phyloP scores from a whole-genome alignment of 2,113 vertebrate genomes.

The Bettongia penicillata region DNA sequence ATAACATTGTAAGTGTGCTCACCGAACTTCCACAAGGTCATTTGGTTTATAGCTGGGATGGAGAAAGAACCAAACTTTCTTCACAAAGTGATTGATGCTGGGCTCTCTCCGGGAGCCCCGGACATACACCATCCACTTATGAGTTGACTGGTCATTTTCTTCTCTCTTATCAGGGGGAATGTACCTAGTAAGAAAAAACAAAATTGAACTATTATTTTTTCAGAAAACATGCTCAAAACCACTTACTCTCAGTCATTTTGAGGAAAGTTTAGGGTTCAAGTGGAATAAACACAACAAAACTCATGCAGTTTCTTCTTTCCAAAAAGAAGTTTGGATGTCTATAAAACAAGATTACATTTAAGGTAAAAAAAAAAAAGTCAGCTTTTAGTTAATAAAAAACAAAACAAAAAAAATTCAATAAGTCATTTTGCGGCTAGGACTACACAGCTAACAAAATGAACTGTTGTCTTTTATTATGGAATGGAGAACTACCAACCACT shows the following conservation, averaged over 20 bases:
- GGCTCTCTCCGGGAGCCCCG: constrained; percentile 96
- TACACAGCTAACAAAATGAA: no score
- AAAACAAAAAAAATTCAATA: neutral
- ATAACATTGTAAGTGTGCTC: constrained; percentile 31
- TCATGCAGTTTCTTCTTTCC: neutral
- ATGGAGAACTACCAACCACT: neutral
- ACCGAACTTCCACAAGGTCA: constrained; percentile 99
- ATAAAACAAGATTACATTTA: neutral
- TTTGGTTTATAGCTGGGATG: constrained; percentile 99
- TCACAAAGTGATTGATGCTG: constrained; percentile 98
- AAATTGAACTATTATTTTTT: neutral
- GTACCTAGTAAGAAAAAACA: constrained; percentile 86
- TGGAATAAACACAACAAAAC: neutral
- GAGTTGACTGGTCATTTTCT: constrained; percentile 98
- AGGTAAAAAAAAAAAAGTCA: neutral
- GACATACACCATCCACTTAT: constrained; percentile 99
- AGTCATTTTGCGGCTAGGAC: neutral
- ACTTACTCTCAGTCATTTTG: neutral
- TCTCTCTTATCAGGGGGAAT: constrained; percentile 98
- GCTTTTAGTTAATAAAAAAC: neutral
- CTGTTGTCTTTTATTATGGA: neutral
- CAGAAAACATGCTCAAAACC: constrained; percentile 30
- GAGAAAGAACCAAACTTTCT: constrained; percentile 99
- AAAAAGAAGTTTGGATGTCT: neutral
- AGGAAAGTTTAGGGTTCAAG: neutral